Conservation (phyloP, 2,888 invertebrate genomes). For the Rhimphoctona megacephalus region DNA sequence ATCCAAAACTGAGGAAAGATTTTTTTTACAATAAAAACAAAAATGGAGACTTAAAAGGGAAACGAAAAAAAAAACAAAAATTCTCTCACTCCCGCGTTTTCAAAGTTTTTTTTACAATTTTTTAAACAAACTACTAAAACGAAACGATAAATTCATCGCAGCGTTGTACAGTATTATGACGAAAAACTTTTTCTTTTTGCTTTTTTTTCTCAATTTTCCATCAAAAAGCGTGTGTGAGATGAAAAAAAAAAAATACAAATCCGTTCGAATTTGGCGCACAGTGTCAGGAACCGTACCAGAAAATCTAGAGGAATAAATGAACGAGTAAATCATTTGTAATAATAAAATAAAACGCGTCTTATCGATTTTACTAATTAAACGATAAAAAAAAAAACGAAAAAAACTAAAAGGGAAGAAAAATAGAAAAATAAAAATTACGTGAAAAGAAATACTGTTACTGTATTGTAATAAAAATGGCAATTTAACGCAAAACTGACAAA, state of each 20-base stretch:
- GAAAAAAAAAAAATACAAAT: background rate
- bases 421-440: conserved; percentile 58
- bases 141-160: background rate
- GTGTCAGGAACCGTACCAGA: conserved; percentile 81
- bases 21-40: background rate
- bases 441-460: conserved; percentile 76
- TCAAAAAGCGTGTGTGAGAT: background rate
- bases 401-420: conserved; percentile 17
- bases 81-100: background rate
- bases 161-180: too few species aligned
- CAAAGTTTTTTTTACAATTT: background rate
- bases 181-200: background rate
- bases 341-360: conserved; percentile 63
- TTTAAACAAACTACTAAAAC: background rate
- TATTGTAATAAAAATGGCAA: conserved; percentile 84
- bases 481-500: conserved; percentile 80
- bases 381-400: conserved; percentile 41
- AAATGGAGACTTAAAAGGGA: background rate
- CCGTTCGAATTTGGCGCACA: conserved; percentile 48
- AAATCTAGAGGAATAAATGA: conserved; percentile 69
- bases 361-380: conserved; percentile 72
- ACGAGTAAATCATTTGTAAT: conserved; percentile 42
- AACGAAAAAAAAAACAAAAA: background rate
- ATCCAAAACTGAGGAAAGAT: background rate
- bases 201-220: background rate